These are phyloP conservation scores for Brachypalpus laphriformis DNA, from an alignment of 2,888 invertebrate genomes.

Conservation along the genomic window DNA sequence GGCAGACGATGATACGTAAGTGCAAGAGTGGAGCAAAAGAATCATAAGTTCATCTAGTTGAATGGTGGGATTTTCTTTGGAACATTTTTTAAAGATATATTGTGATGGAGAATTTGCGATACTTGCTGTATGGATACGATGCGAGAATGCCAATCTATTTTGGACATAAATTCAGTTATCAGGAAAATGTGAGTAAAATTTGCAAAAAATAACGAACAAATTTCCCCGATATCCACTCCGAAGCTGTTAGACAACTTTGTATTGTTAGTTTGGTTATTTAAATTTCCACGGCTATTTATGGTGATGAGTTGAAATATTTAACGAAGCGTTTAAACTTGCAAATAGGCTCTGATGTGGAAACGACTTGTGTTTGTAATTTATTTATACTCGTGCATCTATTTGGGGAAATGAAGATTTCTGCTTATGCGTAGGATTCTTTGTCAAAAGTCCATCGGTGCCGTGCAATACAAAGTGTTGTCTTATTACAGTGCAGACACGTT, in stretches of 20 bases:
- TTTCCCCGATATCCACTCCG: neutral
- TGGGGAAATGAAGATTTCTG: neutral
- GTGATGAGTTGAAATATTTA: neutral
- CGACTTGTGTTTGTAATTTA: neutral
- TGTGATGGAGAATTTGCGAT: constrained; percentile 95
- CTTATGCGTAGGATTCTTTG: neutral
- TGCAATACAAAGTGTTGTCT: no score
- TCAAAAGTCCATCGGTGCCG: no score
- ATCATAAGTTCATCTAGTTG: neutral
- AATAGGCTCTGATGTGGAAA: neutral
- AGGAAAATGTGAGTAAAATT: constrained; percentile 43
- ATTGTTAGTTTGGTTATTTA: neutral
- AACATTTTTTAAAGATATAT: constrained; percentile 90
- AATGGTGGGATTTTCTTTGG: constrained; percentile 21
- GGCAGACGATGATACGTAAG: constrained; percentile 99
- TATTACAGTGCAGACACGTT: no score
- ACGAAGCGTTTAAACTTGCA: neutral
- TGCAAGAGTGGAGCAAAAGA: constrained; percentile 2
- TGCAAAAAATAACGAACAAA: neutral
- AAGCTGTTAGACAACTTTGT: neutral
- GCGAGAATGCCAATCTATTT: constrained; percentile 90
- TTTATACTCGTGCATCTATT: neutral
- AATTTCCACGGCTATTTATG: neutral
- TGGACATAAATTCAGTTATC: constrained; percentile 90
- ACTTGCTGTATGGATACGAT: constrained; percentile 89